These are phyloP conservation scores for Sander vitreus DNA, from an alignment of 2,113 vertebrate genomes.

Conservation along the genomic window DNA sequence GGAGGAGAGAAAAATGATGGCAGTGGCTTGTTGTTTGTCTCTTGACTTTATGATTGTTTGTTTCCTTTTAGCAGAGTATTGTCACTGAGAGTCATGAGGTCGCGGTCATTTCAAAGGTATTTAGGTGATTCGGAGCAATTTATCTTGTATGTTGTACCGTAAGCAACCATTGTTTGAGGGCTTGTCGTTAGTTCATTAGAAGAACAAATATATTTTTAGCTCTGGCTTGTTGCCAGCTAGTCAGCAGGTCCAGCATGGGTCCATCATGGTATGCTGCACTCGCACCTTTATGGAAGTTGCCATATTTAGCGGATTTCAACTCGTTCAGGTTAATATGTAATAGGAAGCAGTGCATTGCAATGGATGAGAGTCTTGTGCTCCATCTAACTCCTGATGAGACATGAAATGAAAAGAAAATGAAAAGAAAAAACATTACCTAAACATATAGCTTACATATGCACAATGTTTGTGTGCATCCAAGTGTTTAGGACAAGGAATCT, in stretches of 20 bases:
- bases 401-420: not conserved
- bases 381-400: not conserved
- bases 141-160: not conserved
- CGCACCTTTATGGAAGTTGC: not conserved
- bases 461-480: too few relatives aligned
- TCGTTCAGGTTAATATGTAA: not conserved
- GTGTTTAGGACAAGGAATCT: not conserved
- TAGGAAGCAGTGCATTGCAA: not conserved
- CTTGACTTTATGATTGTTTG: conserved; percentile 17
- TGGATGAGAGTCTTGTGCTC: not conserved
- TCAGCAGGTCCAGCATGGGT: not conserved
- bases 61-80: not conserved
- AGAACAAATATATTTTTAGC: conserved; percentile 9
- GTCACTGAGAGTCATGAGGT: not conserved
- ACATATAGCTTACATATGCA: not conserved
- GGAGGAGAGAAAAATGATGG: not conserved
- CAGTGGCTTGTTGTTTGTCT: conserved; percentile 5
- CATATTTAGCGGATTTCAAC: conserved; percentile 3
- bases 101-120: too few relatives aligned
- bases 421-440: not conserved
- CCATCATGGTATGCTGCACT: not conserved
- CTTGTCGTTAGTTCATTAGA: not conserved
- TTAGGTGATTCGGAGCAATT: conserved; percentile 11
- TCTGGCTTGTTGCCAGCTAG: not conserved
- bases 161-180: not conserved